Conservation (phyloP, 2,113 vertebrate genomes). For the Dasypus novemcinctus region DNA sequence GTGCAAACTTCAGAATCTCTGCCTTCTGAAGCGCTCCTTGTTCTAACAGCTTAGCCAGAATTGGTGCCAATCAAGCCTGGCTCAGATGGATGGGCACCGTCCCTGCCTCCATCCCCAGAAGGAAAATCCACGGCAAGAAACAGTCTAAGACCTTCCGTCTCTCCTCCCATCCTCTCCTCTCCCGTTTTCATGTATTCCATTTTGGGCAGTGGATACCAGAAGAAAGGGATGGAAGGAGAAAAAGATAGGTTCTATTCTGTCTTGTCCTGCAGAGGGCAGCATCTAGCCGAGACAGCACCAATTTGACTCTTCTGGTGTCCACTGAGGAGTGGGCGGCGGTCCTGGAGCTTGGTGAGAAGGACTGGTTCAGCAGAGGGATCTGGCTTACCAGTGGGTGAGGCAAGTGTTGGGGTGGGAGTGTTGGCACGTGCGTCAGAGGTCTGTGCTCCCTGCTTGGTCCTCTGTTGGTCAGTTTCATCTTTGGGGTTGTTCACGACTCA, state of each 20-base stretch:
- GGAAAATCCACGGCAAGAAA: too few species aligned
- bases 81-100: accelerated
- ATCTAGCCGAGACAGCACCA: accelerated
- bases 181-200: background rate
- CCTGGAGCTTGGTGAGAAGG: accelerated
- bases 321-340: accelerated
- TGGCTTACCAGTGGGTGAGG: accelerated
- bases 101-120: accelerated
- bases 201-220: background rate
- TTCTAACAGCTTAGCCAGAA: background rate
- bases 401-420: accelerated
- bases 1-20: background rate
- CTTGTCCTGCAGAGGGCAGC: background rate
- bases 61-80: background rate
- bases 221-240: background rate
- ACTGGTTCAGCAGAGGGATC: background rate
- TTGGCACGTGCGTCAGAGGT: accelerated
- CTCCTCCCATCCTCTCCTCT: background rate
- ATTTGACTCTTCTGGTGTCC: accelerated
- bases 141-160: too few species aligned
- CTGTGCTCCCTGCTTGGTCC: accelerated
- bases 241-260: accelerated
- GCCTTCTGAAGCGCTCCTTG: background rate
- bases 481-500: background rate
- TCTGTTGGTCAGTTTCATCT: background rate